Evolutionary conservation across 2,888 invertebrate genomes (phyloP).

Genomic region (Ctena decussata): DNA sequence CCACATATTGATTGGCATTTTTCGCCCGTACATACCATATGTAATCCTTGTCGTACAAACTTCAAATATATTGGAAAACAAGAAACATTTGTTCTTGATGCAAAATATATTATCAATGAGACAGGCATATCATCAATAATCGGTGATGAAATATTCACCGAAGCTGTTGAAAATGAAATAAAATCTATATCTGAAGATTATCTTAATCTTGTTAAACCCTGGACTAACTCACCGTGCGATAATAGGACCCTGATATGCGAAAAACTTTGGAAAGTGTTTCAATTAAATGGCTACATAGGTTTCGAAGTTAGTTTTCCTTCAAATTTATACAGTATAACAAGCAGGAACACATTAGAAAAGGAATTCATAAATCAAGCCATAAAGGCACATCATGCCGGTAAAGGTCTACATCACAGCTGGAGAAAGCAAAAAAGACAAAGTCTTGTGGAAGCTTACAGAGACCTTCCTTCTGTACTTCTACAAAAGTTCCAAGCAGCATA

Average conservation of each 20-base stretch:
- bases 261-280: slow-evolving; percentile 57
- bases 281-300: slow-evolving; percentile 61
- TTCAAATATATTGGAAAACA: slow-evolving; percentile 67
- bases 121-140: slow-evolving; percentile 24
- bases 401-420: not conserved
- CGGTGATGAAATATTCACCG: not conserved
- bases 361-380: not conserved
- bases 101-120: slow-evolving; percentile 43
- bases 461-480: slow-evolving; percentile 32
- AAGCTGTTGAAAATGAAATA: slow-evolving; percentile 44
- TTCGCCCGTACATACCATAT: slow-evolving; percentile 47
- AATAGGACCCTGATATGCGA: slow-evolving; percentile 37
- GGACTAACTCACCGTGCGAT: slow-evolving; percentile 17
- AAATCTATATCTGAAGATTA: slow-evolving; percentile 30
- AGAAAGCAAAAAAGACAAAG: slow-evolving; percentile 30
- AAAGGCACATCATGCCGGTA: not conserved
- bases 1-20: slow-evolving; percentile 56
- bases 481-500: slow-evolving; percentile 38
- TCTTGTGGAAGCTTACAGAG: slow-evolving; percentile 51
- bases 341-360: not conserved
- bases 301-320: not conserved
- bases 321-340: not conserved
- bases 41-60: slow-evolving; percentile 61
- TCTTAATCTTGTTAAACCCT: not conserved
- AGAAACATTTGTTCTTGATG: slow-evolving; percentile 58